Evolutionary conservation across 2,888 invertebrate species (phyloP), one percentile per base, ranked within the genome.

Genomic region (Acanthacorydalis orientalis): DNA sequence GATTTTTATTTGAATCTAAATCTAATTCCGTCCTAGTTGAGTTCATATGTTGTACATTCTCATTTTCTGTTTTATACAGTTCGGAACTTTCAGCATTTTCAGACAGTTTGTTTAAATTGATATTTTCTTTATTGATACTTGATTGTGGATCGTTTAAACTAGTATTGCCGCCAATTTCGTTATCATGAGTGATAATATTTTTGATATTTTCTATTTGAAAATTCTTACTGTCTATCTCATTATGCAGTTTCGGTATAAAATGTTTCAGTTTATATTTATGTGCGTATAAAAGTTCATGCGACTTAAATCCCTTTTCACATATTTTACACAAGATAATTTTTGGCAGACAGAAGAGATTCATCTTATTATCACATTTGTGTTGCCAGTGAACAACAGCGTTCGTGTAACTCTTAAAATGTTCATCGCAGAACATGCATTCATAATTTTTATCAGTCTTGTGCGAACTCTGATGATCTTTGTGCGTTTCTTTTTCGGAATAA

Each of bases 351-450:
- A 71, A 71, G 14, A 64, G 57, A 53, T 66, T 68, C 0, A 65
- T 63, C 55, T 66, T 67, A 46, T 68, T 68, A 0, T 63, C 60
- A 46, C 66, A 66, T 54, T 61, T 60, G 31, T 60, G 63, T 53
- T 74, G 69, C 70, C 74, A 77, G 50, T 77, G 77, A 4, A 69
- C 61, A 8, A 69, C 65, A 15, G 75, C 74, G 35, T 68, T 65
- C 34, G 71, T 68, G 43, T 70, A 72, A 0, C 74, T 74, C 49
- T 68, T 63, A 52, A 68, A 67, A 56, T 61, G 51, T 51, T 61
- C 57, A 55, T 63, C 52, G 59, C 72, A 64, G 56, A 69, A 55
- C 54, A 67, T 60, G 50, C 70, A 72, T 44, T 62, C 63, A 52
- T 69, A 71, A 41, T 69, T 69, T 48, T 60, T 62, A 15, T 64